Evolutionary conservation across 1,140 invertebrate genomes (phyloP).

Genomic region (Drosophila paulistorum): DNA sequence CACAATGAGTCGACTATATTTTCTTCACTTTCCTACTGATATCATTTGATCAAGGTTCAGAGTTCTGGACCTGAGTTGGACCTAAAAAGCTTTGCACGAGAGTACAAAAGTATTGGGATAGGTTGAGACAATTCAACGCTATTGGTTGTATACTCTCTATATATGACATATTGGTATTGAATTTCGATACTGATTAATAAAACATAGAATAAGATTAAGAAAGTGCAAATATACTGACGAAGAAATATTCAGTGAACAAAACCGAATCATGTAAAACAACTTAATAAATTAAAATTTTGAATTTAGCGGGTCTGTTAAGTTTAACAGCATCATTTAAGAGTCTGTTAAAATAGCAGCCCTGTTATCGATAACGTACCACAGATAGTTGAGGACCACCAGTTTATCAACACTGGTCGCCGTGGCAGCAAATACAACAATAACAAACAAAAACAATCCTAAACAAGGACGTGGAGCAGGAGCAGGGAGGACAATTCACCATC

Average conservation of each 20-base stretch:
- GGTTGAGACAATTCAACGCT: no score
- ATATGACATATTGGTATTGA: no score
- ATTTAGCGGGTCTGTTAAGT: neutral
- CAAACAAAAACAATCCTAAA: constrained; percentile 22
- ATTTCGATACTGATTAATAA: no score
- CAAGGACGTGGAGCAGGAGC: constrained; percentile 1
- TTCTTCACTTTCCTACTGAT: neutral
- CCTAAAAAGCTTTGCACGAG: constrained; percentile 72
- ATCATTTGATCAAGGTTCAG: constrained; percentile 63
- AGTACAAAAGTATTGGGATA: neutral
- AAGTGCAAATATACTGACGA: no score
- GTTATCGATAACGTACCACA: neutral
- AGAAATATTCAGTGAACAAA: no score
- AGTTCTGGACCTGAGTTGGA: no score
- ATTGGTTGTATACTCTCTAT: no score
- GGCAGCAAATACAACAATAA: constrained; percentile 29
- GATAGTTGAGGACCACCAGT: neutral
- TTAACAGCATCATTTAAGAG: constrained; percentile 7
- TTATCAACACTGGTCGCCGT: constrained; percentile 1
- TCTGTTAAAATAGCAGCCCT: constrained; percentile 1
- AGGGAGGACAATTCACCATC: constrained; percentile 10
- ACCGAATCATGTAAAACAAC: no score
- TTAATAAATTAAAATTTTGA: neutral
- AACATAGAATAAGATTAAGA: no score
- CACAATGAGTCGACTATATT: neutral